These are phyloP conservation scores for Palythoa heliodiscus DNA, from an alignment of 92 coral and sea anemone species.

Conservation along the genomic window DNA sequence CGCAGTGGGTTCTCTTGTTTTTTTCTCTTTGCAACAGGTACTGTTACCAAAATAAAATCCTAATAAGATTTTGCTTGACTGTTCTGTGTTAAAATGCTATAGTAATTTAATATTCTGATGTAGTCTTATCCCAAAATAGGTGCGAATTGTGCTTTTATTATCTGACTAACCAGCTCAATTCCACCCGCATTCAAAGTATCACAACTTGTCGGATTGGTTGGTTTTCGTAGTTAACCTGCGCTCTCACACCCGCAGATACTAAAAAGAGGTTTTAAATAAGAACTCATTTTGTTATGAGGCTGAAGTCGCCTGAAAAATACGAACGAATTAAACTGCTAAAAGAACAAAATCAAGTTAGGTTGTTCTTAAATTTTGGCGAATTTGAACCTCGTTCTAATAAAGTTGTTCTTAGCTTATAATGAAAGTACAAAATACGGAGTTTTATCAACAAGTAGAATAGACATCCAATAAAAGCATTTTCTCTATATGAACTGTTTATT, in stretches of 20 bases:
- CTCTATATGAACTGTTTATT: too few relatives aligned
- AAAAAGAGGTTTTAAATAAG: not conserved
- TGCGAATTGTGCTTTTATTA: not conserved
- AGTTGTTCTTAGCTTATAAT: too few relatives aligned
- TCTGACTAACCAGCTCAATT: slow-evolving; percentile 12
- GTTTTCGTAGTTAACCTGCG: not conserved
- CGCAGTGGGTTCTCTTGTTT: not conserved
- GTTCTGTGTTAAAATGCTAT: not conserved
- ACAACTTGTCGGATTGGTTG: slow-evolving; percentile 11
- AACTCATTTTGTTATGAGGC: too few relatives aligned
- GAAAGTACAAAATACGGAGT: too few relatives aligned
- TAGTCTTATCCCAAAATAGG: not conserved
- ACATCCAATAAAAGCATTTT: too few relatives aligned
- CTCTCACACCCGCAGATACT: not conserved
- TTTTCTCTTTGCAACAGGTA: not conserved
- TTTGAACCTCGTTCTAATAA: too few relatives aligned
- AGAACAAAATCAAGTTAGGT: too few relatives aligned
- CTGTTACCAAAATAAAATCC: not conserved
- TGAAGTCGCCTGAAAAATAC: too few relatives aligned
- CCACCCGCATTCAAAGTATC: slow-evolving; percentile 14
- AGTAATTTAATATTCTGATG: slow-evolving; percentile 40
- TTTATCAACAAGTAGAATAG: too few relatives aligned
- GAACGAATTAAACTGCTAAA: too few relatives aligned
- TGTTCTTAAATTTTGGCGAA: too few relatives aligned
- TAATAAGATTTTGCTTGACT: not conserved